Percentiles rank a stretch among this genome's conserved stretches.
Conservation (phyloP, 2,888 invertebrate genomes). For the Leistus spinibarbis region DNA sequence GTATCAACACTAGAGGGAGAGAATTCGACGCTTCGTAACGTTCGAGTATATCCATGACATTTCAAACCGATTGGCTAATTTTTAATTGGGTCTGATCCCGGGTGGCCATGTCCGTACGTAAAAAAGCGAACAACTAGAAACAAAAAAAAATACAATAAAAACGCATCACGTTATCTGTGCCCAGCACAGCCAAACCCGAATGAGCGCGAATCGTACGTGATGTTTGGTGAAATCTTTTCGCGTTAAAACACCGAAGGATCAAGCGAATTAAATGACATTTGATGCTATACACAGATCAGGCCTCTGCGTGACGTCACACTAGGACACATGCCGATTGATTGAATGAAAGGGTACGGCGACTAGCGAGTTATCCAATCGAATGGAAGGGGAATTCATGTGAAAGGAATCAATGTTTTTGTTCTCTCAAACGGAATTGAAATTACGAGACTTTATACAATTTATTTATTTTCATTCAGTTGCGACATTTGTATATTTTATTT, state of each 20-base stretch:
- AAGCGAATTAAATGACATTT: slow-evolving; percentile 1
- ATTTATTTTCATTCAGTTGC: too few species aligned
- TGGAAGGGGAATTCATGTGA: too few species aligned
- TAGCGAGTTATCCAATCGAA: neutral
- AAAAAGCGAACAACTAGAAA: slow-evolving; percentile 16
- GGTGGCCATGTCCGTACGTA: slow-evolving; percentile 11
- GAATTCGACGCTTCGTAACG: neutral
- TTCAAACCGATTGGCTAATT: slow-evolving; percentile 38
- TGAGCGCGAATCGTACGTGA: slow-evolving; percentile 16
- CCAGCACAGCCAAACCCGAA: neutral
- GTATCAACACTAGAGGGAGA: neutral
- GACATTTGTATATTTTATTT: too few species aligned
- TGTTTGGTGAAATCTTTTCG: slow-evolving; percentile 22
- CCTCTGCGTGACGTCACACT: neutral
- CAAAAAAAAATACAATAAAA: slow-evolving; percentile 18
- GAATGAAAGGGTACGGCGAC: neutral
- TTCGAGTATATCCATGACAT: slow-evolving; percentile 3
- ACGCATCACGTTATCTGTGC: slow-evolving; percentile 1
- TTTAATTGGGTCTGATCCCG: slow-evolving; percentile 36
- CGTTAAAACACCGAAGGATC: slow-evolving; percentile 5
- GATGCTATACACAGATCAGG: neutral
- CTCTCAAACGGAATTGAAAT: too few species aligned
- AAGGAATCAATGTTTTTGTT: neutral
- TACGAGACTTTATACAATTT: too few species aligned
- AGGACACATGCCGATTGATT: neutral